Conservation (phyloP, 2,113 vertebrate species). For the Notarius quadriscutis region DNA sequence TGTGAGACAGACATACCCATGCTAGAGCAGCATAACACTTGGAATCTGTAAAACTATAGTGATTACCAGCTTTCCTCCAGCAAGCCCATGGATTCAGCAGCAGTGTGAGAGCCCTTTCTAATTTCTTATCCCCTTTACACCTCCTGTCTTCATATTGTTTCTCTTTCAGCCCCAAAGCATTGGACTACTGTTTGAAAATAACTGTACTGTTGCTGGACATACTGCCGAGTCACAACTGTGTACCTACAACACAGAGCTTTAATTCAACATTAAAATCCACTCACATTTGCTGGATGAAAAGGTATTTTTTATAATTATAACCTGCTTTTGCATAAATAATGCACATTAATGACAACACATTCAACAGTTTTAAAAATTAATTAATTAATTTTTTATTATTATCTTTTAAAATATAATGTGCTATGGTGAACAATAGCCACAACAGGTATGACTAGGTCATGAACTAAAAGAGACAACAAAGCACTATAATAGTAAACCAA, state of each 20-base stretch:
- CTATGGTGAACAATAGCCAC: too few relatives aligned
- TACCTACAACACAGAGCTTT: background rate
- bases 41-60: conserved; percentile 23
- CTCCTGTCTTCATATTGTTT: background rate
- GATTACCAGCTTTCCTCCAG: conserved; percentile 41
- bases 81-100: conserved; percentile 10
- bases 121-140: background rate
- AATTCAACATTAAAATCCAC: conserved; percentile 13
- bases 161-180: conserved; percentile 9
- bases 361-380: too few relatives aligned
- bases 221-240: background rate
- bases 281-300: background rate
- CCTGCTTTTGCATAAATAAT: conserved; percentile 22
- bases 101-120: background rate
- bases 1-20: conserved; percentile 29
- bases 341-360: conserved; percentile 15
- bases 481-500: too few relatives aligned
- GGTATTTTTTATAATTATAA: conserved; percentile 23
- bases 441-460: too few relatives aligned
- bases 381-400: too few relatives aligned
- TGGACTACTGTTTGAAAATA: conserved; percentile 14
- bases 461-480: too few relatives aligned
- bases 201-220: background rate
- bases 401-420: too few relatives aligned
- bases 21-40: conserved; percentile 18